Evolutionary conservation across 53 echinoderm and acorn worm genomes (phyloP).

Genomic region (Apostichopus leukothele): DNA sequence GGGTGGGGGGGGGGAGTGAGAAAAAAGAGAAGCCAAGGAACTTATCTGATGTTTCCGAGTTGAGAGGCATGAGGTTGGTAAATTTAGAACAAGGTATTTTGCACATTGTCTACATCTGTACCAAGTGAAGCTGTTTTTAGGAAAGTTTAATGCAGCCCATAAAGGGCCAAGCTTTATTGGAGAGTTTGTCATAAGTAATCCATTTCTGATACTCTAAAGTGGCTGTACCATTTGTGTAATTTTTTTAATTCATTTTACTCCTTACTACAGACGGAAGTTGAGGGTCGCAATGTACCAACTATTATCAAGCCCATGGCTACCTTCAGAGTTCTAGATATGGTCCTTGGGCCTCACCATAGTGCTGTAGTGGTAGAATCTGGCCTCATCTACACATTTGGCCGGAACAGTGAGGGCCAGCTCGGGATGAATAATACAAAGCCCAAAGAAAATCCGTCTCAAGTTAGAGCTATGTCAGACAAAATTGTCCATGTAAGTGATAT

Average conservation of each 20-base stretch:
- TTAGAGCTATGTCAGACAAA: conserved; percentile 80
- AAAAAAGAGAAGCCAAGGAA: too few relatives aligned
- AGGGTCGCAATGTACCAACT: conserved; percentile 91
- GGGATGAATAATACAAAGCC: conserved; percentile 95
- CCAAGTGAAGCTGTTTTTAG: too few relatives aligned
- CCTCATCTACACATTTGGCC: conserved; percentile 89
- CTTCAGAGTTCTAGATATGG: conserved; percentile 90
- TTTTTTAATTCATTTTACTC: not conserved
- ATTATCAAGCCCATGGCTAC: conserved; percentile 84
- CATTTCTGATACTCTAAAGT: too few relatives aligned
- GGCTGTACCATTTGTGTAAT: too few relatives aligned
- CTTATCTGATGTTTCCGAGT: too few relatives aligned
- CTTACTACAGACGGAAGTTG: conserved; percentile 87
- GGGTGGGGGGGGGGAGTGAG: too few relatives aligned
- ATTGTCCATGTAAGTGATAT: conserved; percentile 67
- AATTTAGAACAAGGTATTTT: too few relatives aligned
- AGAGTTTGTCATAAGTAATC: too few relatives aligned
- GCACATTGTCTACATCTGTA: too few relatives aligned
- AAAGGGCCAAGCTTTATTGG: too few relatives aligned
- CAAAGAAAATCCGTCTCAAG: conserved; percentile 79
- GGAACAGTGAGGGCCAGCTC: conserved; percentile 87
- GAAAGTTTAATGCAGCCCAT: too few relatives aligned
- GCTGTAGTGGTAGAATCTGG: conserved; percentile 89
- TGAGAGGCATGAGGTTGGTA: too few relatives aligned
- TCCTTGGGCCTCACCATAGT: conserved; percentile 92